These are phyloP conservation scores for Erpornis zantholeuca DNA, from an alignment of 2,113 vertebrate species.

Conservation along the genomic window DNA sequence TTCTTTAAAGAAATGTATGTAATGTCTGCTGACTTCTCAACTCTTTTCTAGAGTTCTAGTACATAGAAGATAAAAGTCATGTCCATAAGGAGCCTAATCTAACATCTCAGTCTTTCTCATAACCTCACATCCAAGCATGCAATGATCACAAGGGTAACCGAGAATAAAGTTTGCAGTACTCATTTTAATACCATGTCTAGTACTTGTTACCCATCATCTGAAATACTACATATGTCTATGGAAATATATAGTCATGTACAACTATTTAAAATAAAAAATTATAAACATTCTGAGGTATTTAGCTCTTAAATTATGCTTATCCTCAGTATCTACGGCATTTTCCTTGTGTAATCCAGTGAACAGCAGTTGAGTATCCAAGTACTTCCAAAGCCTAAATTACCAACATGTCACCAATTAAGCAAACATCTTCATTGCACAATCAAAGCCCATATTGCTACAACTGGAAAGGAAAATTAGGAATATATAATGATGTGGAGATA, in stretches of 20 bases:
- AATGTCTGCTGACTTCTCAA: not conserved
- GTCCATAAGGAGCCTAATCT: not conserved
- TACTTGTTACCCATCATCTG: not conserved
- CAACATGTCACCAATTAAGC: not conserved
- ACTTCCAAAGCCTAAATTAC: not conserved
- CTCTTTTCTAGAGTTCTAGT: not conserved
- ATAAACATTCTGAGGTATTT: not conserved
- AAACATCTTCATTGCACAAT: not conserved
- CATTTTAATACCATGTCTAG: not conserved
- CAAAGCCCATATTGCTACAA: not conserved
- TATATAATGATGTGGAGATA: not conserved
- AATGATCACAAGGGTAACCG: not conserved
- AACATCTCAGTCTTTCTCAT: not conserved
- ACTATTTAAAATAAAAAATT: not conserved
- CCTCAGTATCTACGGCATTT: not conserved
- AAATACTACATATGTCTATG: not conserved
- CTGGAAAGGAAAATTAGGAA: not conserved
- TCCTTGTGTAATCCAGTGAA: not conserved
- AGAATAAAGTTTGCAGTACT: not conserved
- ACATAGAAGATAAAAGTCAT: not conserved
- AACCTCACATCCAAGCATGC: not conserved
- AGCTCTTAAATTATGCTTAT: not conserved
- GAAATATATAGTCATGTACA: not conserved
- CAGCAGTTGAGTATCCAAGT: not conserved
- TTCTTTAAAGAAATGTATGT: not conserved